These are phyloP conservation scores for Moxostoma hubbsi DNA, from an alignment of 2,797 vertebrate genomes.

Conservation along the genomic window DNA sequence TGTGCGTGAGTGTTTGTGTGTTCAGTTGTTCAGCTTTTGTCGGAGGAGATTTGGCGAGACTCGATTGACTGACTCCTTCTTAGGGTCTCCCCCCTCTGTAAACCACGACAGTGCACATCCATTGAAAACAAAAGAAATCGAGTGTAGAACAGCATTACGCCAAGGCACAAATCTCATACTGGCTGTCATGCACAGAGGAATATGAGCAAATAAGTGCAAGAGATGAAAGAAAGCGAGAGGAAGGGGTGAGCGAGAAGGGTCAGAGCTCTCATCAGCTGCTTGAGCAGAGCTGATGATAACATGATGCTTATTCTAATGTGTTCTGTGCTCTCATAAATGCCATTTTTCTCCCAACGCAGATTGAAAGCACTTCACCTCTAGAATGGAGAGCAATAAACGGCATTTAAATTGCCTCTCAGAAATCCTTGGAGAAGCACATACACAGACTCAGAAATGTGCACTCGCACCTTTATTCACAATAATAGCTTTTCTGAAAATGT, in stretches of 20 bases:
- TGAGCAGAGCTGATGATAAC: constrained; percentile 30
- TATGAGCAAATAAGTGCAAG: neutral
- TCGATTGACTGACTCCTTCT: constrained; percentile 36
- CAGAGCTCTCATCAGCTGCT: constrained; percentile 22
- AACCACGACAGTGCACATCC: neutral
- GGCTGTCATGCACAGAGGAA: constrained; percentile 5
- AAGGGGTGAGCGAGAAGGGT: constrained; percentile 26
- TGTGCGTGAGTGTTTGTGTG: constrained; percentile 26
- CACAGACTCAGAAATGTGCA: neutral
- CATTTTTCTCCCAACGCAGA: constrained; percentile 34
- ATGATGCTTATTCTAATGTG: constrained; percentile 43
- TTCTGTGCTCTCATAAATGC: constrained; percentile 42
- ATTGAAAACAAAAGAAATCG: constrained; percentile 26
- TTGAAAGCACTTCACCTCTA: constrained; percentile 48
- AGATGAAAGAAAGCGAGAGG: constrained; percentile 10
- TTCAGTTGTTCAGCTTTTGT: constrained; percentile 18
- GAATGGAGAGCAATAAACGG: constrained; percentile 24
- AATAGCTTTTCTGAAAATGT: constrained; percentile 15
- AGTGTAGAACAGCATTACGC: constrained; percentile 11
- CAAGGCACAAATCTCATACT: neutral
- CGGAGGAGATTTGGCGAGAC: constrained; percentile 14
- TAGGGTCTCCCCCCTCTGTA: constrained; percentile 27
- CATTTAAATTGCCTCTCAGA: constrained; percentile 38
- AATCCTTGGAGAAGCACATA: constrained; percentile 26
- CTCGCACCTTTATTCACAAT: neutral